Evolutionary conservation across 2,888 invertebrate genomes (phyloP).

Genomic region (Oscheius sp.): DNA sequence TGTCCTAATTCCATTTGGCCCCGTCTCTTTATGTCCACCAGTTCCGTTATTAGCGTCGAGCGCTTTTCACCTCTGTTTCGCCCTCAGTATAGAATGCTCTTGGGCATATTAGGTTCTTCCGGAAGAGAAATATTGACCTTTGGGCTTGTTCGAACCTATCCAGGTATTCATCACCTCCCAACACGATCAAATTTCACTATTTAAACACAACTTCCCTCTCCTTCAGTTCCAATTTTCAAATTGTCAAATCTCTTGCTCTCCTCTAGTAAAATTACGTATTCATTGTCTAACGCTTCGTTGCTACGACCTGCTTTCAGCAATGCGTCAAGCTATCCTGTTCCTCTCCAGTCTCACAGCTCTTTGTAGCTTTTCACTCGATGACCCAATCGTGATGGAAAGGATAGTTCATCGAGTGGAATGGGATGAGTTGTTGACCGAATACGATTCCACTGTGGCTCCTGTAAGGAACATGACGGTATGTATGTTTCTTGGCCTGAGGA

Average conservation of each 20-base stretch:
- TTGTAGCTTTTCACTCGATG: conserved; percentile 21
- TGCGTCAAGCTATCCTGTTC: background rate
- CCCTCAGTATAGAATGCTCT: background rate
- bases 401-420: conserved; percentile 28
- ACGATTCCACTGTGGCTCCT: conserved; percentile 27
- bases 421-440: conserved; percentile 32
- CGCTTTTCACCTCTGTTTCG: conserved; percentile 32
- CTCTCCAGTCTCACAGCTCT: background rate
- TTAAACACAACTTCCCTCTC: conserved; percentile 10
- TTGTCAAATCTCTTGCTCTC: background rate
- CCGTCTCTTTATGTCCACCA: conserved; percentile 36
- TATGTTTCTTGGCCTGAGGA: background rate
- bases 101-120: too few species aligned
- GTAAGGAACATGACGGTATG: conserved; percentile 20
- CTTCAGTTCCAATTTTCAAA: background rate
- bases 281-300: conserved; percentile 7
- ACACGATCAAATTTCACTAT: conserved; percentile 18
- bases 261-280: conserved; percentile 14
- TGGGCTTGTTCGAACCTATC: background rate
- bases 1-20: conserved; percentile 37
- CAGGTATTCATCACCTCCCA: conserved; percentile 20
- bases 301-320: conserved; percentile 1
- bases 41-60: conserved; percentile 36
- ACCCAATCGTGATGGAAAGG: conserved; percentile 33
- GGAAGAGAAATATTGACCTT: too few species aligned